A percentile compares a stretch with the other conserved stretches of the same genome.
Conservation (phyloP, 2,113 vertebrate species). For the Camelus bactrianus region DNA sequence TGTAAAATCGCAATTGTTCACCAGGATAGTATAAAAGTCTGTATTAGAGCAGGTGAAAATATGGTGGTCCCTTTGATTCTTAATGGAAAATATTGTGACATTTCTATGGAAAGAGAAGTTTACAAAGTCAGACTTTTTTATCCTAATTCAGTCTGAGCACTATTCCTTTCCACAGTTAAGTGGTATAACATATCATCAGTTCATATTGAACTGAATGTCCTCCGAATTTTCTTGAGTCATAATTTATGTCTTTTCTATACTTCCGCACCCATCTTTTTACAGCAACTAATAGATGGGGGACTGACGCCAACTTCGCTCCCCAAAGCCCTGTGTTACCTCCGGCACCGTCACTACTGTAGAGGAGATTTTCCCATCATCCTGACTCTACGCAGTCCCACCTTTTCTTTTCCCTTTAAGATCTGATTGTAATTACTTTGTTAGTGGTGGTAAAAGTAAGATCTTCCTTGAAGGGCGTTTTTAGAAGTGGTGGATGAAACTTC, state of each 20-base stretch:
- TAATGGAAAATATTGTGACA: slow-evolving; percentile 13
- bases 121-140: neutral
- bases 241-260: neutral
- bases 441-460: neutral
- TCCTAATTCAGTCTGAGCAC: neutral
- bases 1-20: neutral
- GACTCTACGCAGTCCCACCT: neutral
- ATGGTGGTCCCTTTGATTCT: neutral
- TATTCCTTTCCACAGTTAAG: neutral
- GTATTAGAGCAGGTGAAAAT: neutral
- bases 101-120: neutral
- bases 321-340: neutral
- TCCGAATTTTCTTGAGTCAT: neutral
- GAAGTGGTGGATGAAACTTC: neutral
- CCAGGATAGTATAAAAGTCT: neutral
- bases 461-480: neutral
- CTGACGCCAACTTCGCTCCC: neutral
- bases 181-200: neutral
- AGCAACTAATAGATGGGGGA: neutral
- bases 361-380: neutral
- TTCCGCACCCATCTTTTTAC: neutral
- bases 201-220: neutral
- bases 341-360: neutral
- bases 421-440: neutral
- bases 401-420: neutral